phyloP scores from a whole-genome alignment of 2,797 vertebrate genomes.

The Leptatherina wallacei region DNA sequence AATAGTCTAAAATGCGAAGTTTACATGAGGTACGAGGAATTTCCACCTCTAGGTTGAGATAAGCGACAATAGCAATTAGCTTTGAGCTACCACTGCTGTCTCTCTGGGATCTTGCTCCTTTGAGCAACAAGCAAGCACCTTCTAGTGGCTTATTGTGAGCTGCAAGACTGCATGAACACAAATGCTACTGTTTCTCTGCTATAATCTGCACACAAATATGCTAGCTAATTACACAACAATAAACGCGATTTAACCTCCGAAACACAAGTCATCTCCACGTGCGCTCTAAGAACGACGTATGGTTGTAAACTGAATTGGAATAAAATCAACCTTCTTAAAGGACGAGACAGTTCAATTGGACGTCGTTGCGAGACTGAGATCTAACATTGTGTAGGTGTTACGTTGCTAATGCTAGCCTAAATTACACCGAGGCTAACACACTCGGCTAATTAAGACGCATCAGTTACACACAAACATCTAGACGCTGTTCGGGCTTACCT shows the following conservation, averaged over 20 bases:
- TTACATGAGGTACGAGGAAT: background rate
- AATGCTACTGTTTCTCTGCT: conserved; percentile 7
- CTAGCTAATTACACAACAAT: conserved; percentile 62
- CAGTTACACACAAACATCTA: conserved; percentile 24
- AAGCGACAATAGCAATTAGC: background rate
- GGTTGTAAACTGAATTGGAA: background rate
- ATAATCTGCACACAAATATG: conserved; percentile 10
- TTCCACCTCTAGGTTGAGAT: too few species aligned
- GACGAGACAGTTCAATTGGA: background rate
- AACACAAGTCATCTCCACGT: conserved; percentile 13
- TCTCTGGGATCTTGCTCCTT: background rate
- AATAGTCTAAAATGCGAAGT: background rate
- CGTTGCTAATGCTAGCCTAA: conserved; percentile 69
- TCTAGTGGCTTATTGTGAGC: background rate
- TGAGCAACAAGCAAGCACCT: background rate
- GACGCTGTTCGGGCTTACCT: conserved; percentile 58
- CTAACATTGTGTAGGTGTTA: conserved; percentile 46
- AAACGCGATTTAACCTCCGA: conserved; percentile 39
- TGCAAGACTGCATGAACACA: background rate
- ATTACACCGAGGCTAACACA: conserved; percentile 59
- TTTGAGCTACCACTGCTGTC: conserved; percentile 27
- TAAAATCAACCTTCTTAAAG: background rate
- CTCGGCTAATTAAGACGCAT: conserved; percentile 40
- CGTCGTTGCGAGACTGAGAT: conserved; percentile 38
- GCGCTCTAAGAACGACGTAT: background rate